Evolutionary conservation across 2,888 invertebrate genomes (phyloP).

Genomic region (Elaeidobius kamerunicus): DNA sequence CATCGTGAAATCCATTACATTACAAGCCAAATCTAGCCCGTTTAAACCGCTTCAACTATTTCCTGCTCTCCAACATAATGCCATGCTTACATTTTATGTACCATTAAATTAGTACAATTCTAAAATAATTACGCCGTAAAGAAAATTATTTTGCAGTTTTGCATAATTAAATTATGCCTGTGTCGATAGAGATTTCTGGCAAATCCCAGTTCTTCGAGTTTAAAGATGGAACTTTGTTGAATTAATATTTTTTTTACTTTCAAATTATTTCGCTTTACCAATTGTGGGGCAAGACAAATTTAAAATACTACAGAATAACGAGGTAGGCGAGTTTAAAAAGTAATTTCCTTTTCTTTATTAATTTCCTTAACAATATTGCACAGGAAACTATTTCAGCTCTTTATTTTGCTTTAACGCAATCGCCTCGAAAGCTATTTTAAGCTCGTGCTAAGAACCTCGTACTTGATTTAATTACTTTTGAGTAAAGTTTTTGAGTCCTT

Average conservation of each 20-base stretch:
- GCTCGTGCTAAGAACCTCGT: not conserved
- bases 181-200: not conserved
- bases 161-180: slow-evolving; percentile 4
- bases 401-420: slow-evolving; percentile 8
- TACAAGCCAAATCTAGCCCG: no score
- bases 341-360: slow-evolving; percentile 27
- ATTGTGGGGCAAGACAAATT: slow-evolving; percentile 4
- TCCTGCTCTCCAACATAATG: no score
- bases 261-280: slow-evolving; percentile 5
- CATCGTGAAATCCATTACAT: no score
- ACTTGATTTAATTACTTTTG: no score
- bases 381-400: slow-evolving; percentile 7
- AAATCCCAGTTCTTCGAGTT: slow-evolving; percentile 1
- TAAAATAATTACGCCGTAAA: slow-evolving; percentile 6
- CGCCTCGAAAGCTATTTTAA: slow-evolving; percentile 9
- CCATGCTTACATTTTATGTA: slow-evolving; percentile 4
- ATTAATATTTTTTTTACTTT: not conserved
- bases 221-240: not conserved
- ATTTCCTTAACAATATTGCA: slow-evolving; percentile 17
- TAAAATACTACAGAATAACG: slow-evolving; percentile 1
- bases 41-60: no score
- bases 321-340: slow-evolving; percentile 20
- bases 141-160: slow-evolving; percentile 8
- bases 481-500: no score
- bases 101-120: slow-evolving; percentile 11